These are phyloP conservation scores for Gallinago jamesoni DNA, from an alignment of 2,113 vertebrate genomes.

Conservation along the genomic window DNA sequence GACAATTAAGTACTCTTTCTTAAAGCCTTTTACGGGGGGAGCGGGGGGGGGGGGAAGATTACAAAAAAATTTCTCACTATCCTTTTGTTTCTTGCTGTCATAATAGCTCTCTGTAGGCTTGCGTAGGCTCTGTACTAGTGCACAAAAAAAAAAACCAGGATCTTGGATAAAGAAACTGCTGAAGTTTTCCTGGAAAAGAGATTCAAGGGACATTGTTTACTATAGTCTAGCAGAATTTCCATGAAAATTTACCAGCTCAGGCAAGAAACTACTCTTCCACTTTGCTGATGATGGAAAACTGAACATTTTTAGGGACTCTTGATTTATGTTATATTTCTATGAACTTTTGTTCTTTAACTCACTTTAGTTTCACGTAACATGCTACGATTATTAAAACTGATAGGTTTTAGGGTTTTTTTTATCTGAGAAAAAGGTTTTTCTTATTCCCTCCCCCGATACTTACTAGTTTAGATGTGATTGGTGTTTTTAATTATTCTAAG, in stretches of 20 bases:
- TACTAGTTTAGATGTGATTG: not conserved
- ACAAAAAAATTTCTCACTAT: not conserved
- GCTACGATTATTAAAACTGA: not conserved
- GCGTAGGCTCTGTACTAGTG: constrained; percentile 44
- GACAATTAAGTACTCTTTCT: constrained; percentile 54
- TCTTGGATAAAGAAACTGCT: not conserved
- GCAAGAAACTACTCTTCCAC: not conserved
- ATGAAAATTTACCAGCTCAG: not conserved
- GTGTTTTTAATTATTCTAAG: not conserved
- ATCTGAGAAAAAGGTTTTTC: not conserved
- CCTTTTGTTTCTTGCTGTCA: constrained; percentile 63
- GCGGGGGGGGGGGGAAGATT: not conserved
- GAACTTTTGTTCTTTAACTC: not conserved
- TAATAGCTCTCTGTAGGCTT: constrained; percentile 56
- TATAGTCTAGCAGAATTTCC: not conserved
- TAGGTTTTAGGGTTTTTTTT: not conserved
- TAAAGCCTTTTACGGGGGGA: not conserved
- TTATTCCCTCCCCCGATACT: not conserved
- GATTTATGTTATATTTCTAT: not conserved
- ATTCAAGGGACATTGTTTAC: not conserved
- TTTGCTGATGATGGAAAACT: not conserved
- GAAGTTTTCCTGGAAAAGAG: not conserved
- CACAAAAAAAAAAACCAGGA: not conserved
- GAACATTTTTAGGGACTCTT: not conserved
- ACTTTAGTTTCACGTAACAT: not conserved